Percentiles rank a stretch among this genome's conserved stretches.
phyloP scores from a whole-genome alignment of 1,140 invertebrate species.

The Antheraea pernyi region DNA sequence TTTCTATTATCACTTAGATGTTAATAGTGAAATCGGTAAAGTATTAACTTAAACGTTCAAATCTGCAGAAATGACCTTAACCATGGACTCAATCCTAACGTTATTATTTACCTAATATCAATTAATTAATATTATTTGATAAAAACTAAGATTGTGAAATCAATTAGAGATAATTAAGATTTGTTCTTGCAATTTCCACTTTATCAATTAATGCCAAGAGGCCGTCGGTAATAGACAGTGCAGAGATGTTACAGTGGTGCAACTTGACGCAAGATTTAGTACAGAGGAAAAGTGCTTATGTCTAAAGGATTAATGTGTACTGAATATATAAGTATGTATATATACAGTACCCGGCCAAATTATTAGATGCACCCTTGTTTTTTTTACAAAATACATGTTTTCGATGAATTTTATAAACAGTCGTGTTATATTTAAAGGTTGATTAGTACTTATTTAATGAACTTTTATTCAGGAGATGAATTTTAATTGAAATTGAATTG shows the following conservation, averaged over 20 bases:
- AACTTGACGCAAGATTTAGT: neutral
- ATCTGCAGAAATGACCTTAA: neutral
- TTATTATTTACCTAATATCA: neutral
- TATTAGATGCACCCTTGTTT: too few species aligned
- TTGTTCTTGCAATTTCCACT: neutral
- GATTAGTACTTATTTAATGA: too few species aligned
- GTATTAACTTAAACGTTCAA: neutral
- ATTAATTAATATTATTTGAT: neutral
- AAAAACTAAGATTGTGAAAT: neutral
- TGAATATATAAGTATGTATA: too few species aligned
- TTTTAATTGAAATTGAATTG: too few species aligned
- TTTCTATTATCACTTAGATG: constrained; percentile 2
- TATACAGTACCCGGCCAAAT: too few species aligned
- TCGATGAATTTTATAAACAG: too few species aligned
- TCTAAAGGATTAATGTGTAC: too few species aligned
- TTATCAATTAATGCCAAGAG: neutral
- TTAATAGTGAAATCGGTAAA: too few species aligned
- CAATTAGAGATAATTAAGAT: neutral
- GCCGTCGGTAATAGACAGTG: neutral
- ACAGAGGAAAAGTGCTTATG: too few species aligned
- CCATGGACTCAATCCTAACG: neutral
- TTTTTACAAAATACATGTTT: too few species aligned
- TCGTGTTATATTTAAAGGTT: too few species aligned
- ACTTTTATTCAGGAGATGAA: too few species aligned
- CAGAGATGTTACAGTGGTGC: neutral